Evolutionary conservation across 2,888 invertebrate species (phyloP), one percentile per base, ranked within the genome.

Genomic region (Clivina fossor): DNA sequence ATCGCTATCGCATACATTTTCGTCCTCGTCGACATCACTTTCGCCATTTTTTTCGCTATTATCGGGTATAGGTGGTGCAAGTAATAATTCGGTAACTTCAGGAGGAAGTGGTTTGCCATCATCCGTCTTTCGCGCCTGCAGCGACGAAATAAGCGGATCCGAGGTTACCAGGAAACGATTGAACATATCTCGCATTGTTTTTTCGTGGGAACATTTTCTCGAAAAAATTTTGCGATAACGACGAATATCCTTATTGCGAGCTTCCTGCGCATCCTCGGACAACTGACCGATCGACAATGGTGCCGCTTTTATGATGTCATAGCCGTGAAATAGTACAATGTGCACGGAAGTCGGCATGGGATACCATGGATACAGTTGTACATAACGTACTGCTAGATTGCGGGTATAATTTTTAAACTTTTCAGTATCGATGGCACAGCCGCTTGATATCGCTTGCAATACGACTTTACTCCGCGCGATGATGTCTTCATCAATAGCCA

Each of bases 311-410:
- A 24, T 24, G 26, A 24, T 24, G 4, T 24, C 9, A 7, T 24
- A n/a, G n/a, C 40, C 57, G 19, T 44, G 51, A 16, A 57, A 9
- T 11, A 67, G 57, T 8, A 68, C 26, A 59, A 65, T 67, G 37
- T 66, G 66, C 5, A 66, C 59, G 9, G 60, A 61, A 9, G 43
- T 28, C 13, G 53, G 33, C 46, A 53, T 53, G 4, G 11, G 38
- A 16, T 51, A 46, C 53, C 50, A 50, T 19, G 26, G 5, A 22
- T 50, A 50, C 28, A 53, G 28, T 30, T 47, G 41, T 18, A 60
- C 50, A 28, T 40, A 54, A 20, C 49, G 19, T 56, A 32, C 26
- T 22, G 57, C 57, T 16, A 43, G 35, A n/a, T 44, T 38, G 20
- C 30, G 11, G 41, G 32, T 8, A 35, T 57, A 58, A 8, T 26